These are phyloP conservation scores for Caenorhabditis inopinata DNA, from an alignment of 1,140 invertebrate species.

Conservation along the genomic window DNA sequence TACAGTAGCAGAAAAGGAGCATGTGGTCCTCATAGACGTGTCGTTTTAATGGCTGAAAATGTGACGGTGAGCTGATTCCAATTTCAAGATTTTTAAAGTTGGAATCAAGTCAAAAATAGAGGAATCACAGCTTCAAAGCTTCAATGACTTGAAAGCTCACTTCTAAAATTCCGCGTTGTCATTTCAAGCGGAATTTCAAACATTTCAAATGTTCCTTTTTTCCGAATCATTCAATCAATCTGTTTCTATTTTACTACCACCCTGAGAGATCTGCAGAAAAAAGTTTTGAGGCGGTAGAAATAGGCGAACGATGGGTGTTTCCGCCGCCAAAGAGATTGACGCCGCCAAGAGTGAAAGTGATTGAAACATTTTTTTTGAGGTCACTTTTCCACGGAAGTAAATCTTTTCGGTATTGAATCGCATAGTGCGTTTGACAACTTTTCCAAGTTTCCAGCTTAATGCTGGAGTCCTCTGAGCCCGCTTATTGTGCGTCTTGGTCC, in stretches of 20 bases:
- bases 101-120: too few species aligned
- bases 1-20: too few species aligned
- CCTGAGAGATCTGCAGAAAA: neutral
- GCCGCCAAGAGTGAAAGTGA: slow-evolving; percentile 15
- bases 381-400: neutral
- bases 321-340: neutral
- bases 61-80: too few species aligned
- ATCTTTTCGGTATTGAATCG: too few species aligned
- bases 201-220: neutral
- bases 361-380: neutral
- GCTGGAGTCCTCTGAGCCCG: too few species aligned
- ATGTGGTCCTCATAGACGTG: too few species aligned
- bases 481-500: too few species aligned
- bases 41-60: too few species aligned
- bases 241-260: slow-evolving; percentile 18
- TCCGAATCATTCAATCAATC: neutral
- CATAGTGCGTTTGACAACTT: too few species aligned
- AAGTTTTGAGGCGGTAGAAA: slow-evolving; percentile 14
- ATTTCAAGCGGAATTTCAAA: neutral
- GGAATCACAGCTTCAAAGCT: neutral
- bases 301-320: slow-evolving; percentile 2
- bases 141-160: neutral
- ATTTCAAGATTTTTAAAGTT: too few species aligned
- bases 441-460: too few species aligned
- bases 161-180: neutral